Base-by-base conservation (phyloP, 2,113 vertebrate genomes). In the Polyodon spathula region DNA sequence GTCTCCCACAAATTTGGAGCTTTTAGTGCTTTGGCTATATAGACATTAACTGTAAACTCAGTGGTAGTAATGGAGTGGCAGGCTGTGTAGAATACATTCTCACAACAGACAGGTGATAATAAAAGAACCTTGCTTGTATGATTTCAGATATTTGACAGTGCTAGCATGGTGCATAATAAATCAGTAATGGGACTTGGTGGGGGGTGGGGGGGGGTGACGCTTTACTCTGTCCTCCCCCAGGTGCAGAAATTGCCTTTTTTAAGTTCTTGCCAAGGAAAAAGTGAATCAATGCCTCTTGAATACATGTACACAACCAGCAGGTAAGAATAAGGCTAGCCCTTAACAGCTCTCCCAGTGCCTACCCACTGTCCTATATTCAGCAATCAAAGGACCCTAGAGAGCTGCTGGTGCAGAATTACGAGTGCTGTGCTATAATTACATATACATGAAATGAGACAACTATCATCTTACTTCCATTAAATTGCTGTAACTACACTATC, bases 1-100 rank as follows among this genome's bases (percentile, higher is more conserved):
- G n/a, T 40, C 37, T 54, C 37, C 43, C 3, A n/a, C n/a, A n/a
- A n/a, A n/a, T n/a, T 16, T 15, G 1, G 42, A 17, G 63, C 69
- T 54, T 59, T 53, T 43, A 67, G 68, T 69, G 27, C 14, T 68
- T 72, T 66, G 56, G 10, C 9, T 27, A 42, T 16, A 17, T 10
- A 38, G 56, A 17, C 41, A 43, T 42, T 16, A 17, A 27, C 16
- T 15, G 40, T 41, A 50, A 12, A 1, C 46, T 50, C 46, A 50
- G 46, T 11, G 6, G 6, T 42, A 43, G n/a, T 58, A 58, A 58
- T 58, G 56, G 56, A 58, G 40, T 17, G 9, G 9, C 15, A n/a
- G 56, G 56, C 15, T 15, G 4, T 12, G 11, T 4, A n/a, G 56
- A 58, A 58, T 42, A 40, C 8, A 15, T 16, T 42, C 56, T 14